phyloP scores from a whole-genome alignment of 2,797 vertebrate genomes.

The Phataginus tetradactyla region DNA sequence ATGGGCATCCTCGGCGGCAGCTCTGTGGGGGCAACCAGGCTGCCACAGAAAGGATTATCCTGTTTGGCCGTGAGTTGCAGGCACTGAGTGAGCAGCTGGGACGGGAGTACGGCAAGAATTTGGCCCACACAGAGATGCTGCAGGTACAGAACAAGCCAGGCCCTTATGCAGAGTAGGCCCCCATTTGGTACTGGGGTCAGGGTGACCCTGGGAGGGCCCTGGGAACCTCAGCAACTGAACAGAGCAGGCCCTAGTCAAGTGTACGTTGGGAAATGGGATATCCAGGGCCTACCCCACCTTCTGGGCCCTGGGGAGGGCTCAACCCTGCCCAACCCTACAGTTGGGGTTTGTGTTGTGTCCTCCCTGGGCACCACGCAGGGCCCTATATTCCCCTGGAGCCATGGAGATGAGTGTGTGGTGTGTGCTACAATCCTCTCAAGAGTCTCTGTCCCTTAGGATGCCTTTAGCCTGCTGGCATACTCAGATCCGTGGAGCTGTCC shows the following conservation, averaged over 20 bases:
- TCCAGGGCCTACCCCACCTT: too few relatives aligned
- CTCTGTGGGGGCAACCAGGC: constrained; percentile 97
- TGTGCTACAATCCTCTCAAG: not conserved
- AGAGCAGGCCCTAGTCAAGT: not conserved
- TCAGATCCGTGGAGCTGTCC: constrained; percentile 99
- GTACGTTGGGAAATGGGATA: not conserved
- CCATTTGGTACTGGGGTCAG: not conserved
- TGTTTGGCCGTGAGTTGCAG: constrained; percentile 98
- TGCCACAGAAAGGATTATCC: constrained; percentile 98
- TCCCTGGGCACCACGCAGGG: not conserved
- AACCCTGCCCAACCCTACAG: not conserved
- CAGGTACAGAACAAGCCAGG: constrained; percentile 89
- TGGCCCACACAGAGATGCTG: constrained; percentile 96
- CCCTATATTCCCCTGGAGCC: not conserved
- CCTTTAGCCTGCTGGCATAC: constrained; percentile 98
- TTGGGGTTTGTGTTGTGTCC: not conserved
- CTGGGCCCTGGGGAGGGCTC: not conserved
- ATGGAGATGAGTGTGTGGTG: not conserved
- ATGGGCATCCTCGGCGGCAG: constrained; percentile 92
- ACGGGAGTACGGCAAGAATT: constrained; percentile 95
- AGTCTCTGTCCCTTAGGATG: constrained; percentile 89
- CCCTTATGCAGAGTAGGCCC: not conserved
- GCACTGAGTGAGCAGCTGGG: constrained; percentile 95
- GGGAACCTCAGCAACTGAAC: not conserved
- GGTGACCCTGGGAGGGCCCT: not conserved